These are phyloP conservation scores for Sinhomidia bicolor DNA, from an alignment of 2,888 invertebrate species.

Conservation along the genomic window DNA sequence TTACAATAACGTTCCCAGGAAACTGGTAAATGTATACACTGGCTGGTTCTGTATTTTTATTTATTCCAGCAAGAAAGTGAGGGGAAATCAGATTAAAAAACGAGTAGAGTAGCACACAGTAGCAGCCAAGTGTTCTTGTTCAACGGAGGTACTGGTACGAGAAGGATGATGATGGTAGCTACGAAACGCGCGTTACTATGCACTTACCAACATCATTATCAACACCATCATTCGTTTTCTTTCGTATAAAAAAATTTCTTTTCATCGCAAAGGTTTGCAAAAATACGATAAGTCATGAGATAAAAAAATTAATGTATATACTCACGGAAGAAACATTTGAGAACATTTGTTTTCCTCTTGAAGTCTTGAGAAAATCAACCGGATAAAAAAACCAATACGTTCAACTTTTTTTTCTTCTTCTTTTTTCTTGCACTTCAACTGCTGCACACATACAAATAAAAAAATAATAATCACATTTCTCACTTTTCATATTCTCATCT, in stretches of 20 bases:
- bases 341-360: conserved; percentile 60
- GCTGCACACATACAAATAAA: neutral
- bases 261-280: conserved; percentile 31
- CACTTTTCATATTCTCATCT: too few species aligned
- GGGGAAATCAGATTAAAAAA: neutral
- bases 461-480: neutral
- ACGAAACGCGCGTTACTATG: conserved; percentile 30
- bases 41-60: neutral
- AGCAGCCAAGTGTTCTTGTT: neutral
- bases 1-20: neutral
- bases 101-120: too few species aligned
- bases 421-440: neutral
- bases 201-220: too few species aligned
- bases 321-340: conserved; percentile 58
- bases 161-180: neutral
- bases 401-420: too few species aligned
- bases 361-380: conserved; percentile 52
- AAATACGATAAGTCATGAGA: conserved; percentile 53
- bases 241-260: neutral
- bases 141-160: conserved; percentile 5
- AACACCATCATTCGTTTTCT: too few species aligned
- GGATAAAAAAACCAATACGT: conserved; percentile 63
- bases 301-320: conserved; percentile 54
- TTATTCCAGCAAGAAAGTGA: neutral
- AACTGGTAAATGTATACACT: too few species aligned